Evolutionary conservation across 2,888 invertebrate species (phyloP), one percentile per base, ranked within the genome.

Genomic region (Timema cristinae): DNA sequence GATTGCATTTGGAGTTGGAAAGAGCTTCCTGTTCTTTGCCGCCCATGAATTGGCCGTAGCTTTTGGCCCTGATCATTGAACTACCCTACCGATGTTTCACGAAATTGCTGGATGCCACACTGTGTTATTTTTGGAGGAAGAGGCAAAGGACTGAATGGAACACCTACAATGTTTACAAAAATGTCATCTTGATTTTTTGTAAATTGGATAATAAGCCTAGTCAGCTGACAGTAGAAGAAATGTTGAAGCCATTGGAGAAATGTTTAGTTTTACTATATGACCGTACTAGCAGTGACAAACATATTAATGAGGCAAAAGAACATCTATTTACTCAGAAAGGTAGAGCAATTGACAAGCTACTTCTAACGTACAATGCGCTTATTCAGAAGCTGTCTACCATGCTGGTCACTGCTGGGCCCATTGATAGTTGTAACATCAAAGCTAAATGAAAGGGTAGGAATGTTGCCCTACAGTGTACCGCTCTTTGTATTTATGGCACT

Each of bases 311-410:
- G 59, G 15, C 59, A 59, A 11, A 9, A 13, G 32, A 13, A 59
- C 1, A 13, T 32, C 13, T 59, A 7, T n/a, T 59, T 59, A 59
- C 59, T 59, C 0, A 59, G 15, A 59, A 59, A n/a, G 1, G 32
- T 54, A 59, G 59, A 59, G 15, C 59, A 59, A 59, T 59, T 59
- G 59, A 56, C n/a, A 56, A 56, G n/a, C n/a, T 56, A 11, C 56
- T 7, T 56, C 13, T 16, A 15, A 16, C 15, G 5, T 8, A 59
- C 15, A 32, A 59, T 59, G 13, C 59, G 8, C n/a, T 59, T 6
- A 59, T 59, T 7, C 8, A 56, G 59, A 7, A 59, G 32, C 32
- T 32, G 32, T 32, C 32, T 59, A 59, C 59, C 59, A n/a, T 9
- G 13, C 5, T n/a, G 15, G 59, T 10, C n/a, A 59, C 59, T 59